These are phyloP conservation scores for Hypercompe scribonia DNA, from an alignment of 2,888 invertebrate genomes.

Conservation along the genomic window DNA sequence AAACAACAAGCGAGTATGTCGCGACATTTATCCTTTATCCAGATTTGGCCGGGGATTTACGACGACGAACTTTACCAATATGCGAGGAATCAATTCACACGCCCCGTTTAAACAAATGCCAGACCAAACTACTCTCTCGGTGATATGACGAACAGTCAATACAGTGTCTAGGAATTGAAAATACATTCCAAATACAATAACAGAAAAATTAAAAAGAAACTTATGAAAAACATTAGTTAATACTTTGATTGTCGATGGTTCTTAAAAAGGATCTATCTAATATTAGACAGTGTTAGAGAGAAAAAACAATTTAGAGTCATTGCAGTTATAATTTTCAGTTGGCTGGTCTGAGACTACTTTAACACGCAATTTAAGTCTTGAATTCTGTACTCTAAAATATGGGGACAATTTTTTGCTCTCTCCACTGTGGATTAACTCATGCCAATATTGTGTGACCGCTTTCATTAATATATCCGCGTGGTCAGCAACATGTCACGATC, in stretches of 20 bases:
- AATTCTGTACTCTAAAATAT: background rate
- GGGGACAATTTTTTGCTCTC: background rate
- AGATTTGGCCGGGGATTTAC: constrained; percentile 62
- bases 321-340: too few relatives aligned
- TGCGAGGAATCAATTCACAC: constrained; percentile 72
- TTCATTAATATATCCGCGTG: background rate
- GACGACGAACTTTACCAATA: constrained; percentile 76
- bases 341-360: too few relatives aligned
- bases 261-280: background rate
- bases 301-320: background rate
- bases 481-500: background rate
- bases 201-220: background rate
- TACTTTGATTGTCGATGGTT: background rate
- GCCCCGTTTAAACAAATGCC: constrained; percentile 59
- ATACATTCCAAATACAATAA: background rate
- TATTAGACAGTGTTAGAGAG: background rate
- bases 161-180: constrained; percentile 12
- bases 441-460: background rate
- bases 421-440: background rate
- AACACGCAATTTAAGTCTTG: too few relatives aligned
- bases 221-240: background rate
- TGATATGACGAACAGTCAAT: constrained; percentile 34
- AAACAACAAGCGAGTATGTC: constrained; percentile 55
- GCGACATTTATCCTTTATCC: constrained; percentile 62
- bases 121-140: constrained; percentile 13